phyloP scores from a whole-genome alignment of 2,113 vertebrate species.

The Peromyscus leucopus region DNA sequence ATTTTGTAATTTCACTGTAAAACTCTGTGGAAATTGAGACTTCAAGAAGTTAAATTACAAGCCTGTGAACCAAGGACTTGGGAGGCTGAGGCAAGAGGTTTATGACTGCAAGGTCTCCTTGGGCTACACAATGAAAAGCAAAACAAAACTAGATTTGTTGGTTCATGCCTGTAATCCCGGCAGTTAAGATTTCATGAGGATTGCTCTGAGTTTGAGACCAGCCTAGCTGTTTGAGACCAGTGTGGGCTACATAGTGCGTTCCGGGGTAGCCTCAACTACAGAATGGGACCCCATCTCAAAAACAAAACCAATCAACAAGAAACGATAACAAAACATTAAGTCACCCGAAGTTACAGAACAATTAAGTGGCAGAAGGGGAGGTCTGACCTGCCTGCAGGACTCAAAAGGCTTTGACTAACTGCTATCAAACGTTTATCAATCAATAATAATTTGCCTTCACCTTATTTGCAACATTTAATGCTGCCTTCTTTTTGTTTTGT shows the following conservation, averaged over 20 bases:
- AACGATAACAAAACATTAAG: not conserved
- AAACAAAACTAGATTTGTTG: not conserved
- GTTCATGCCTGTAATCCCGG: not conserved
- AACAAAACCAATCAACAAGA: not conserved
- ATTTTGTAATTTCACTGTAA: not conserved
- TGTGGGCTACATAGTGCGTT: not conserved
- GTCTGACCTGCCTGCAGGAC: not conserved
- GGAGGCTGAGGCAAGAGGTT: not conserved
- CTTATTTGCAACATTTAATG: conserved; percentile 14
- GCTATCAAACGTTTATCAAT: conserved; percentile 4
- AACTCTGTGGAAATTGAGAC: not conserved
- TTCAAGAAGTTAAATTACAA: not conserved
- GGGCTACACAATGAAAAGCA: not conserved
- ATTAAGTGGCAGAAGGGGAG: not conserved
- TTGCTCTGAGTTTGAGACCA: not conserved
- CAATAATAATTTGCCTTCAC: not conserved
- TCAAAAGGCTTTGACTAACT: not conserved
- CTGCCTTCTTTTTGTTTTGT: not conserved
- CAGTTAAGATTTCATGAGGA: not conserved
- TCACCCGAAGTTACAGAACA: conserved; percentile 5
- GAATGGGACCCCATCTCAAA: not conserved
- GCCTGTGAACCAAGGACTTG: not conserved
- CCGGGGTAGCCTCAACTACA: not conserved
- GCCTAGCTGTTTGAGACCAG: not conserved
- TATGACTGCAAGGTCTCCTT: not conserved